phyloP scores from a whole-genome alignment of 2,888 invertebrate genomes.

The Apocheima hispidaria region DNA sequence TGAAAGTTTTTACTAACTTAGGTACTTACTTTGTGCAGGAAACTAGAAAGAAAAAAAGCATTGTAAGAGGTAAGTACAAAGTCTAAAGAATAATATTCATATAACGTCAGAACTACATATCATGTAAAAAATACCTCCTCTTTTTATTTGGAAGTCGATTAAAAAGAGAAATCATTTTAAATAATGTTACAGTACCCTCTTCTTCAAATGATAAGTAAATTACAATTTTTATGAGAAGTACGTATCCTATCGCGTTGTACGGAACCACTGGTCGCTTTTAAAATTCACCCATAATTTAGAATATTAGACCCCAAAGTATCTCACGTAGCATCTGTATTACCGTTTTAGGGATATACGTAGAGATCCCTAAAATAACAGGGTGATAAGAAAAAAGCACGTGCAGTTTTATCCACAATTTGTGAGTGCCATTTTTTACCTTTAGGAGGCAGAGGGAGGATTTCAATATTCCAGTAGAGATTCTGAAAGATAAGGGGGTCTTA shows the following conservation, averaged over 20 bases:
- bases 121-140: too few relatives aligned
- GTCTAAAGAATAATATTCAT: not conserved
- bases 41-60: too few relatives aligned
- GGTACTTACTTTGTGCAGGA: too few relatives aligned
- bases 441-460: constrained; percentile 30
- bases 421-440: constrained; percentile 40
- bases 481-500: constrained; percentile 9
- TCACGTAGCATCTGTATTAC: constrained; percentile 83
- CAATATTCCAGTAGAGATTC: constrained; percentile 35
- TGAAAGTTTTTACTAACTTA: too few relatives aligned
- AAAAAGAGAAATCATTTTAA: not conserved
- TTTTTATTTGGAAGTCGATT: too few relatives aligned
- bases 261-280: constrained; percentile 55
- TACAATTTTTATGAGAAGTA: constrained; percentile 57
- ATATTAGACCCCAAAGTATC: constrained; percentile 67
- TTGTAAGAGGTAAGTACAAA: too few relatives aligned
- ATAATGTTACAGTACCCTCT: constrained; percentile 5
- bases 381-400: constrained; percentile 64
- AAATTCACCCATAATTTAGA: constrained; percentile 74
- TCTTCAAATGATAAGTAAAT: constrained; percentile 38
- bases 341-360: constrained; percentile 64
- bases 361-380: constrained; percentile 63
- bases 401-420: constrained; percentile 45
- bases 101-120: not conserved
- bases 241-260: constrained; percentile 50